These are phyloP conservation scores for Aradophagus sp. DNA, from an alignment of 1,140 invertebrate genomes.

Conservation along the genomic window DNA sequence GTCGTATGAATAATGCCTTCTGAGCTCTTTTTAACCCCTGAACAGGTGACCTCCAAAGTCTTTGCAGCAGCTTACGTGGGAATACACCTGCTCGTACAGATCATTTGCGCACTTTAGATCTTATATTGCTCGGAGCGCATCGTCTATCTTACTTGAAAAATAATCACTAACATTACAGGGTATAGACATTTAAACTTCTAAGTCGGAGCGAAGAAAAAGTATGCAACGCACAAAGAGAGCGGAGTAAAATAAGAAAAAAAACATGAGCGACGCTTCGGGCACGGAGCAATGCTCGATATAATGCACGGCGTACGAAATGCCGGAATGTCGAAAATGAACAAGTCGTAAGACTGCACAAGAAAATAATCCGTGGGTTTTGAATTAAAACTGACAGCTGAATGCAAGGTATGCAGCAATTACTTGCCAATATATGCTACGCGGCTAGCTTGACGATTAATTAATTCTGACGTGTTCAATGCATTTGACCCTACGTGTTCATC, in stretches of 20 bases:
- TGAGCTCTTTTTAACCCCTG: slow-evolving; percentile 62
- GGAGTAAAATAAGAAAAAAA: slow-evolving; percentile 3
- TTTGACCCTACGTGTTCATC: slow-evolving; percentile 35
- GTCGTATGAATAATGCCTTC: slow-evolving; percentile 67
- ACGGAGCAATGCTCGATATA: background rate
- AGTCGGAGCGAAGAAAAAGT: no score
- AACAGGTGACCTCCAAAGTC: slow-evolving; percentile 62
- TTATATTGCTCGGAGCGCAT: slow-evolving; percentile 50
- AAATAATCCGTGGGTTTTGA: background rate
- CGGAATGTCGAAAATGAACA: no score
- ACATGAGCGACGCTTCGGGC: slow-evolving; percentile 7
- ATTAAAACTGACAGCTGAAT: slow-evolving; percentile 21
- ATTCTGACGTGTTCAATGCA: slow-evolving; percentile 63
- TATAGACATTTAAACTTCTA: no score
- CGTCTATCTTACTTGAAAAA: slow-evolving; percentile 55
- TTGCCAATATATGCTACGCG: slow-evolving; percentile 24
- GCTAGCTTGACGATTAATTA: slow-evolving; percentile 63
- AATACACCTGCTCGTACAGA: slow-evolving; percentile 62
- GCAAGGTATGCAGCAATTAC: slow-evolving; percentile 13
- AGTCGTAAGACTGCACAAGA: no score
- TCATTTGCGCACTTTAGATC: slow-evolving; percentile 57
- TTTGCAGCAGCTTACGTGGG: slow-evolving; percentile 56
- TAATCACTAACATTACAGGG: slow-evolving; percentile 36
- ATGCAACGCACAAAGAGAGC: no score
- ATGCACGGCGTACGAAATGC: no score